Evolutionary conservation across 2,797 vertebrate species (phyloP), one percentile per base, ranked within the genome.

Genomic region (Bucorvus abyssinicus): DNA sequence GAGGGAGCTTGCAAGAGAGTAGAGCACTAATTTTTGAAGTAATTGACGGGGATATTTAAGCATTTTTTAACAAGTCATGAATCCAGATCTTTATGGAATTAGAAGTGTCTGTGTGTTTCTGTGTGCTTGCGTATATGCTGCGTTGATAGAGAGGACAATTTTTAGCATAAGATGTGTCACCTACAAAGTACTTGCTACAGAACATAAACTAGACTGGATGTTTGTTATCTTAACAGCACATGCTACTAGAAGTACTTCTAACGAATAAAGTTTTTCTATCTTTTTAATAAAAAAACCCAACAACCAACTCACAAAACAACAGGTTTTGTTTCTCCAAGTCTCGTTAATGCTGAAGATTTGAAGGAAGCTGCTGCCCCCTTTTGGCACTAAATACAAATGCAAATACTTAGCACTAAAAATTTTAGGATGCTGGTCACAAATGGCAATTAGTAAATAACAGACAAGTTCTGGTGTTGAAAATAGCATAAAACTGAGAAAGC

Each of bases 331-430:
- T 61, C 57, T 30, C 49, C 3, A 18, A 30, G 16, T 7, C 8
- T 0, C 7, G 1, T 20, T 47, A 44, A 44, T 0, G 12, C 23
- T 21, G 47, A 36, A 26, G 22, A 89, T 82, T 55, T 75, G 53
- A 91, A 91, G 84, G 92, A 93, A 80, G 89, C 63, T 97, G 77
- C 92, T 97, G 96, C 97, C 97, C 95, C 77, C 97, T 98, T 75
- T 89, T 96, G 98, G 91, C 45, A 82, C 2, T 61, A 81, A 42
- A 56, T 6, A 53, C 57, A 94, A 95, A 79, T 84, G 57, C 59
- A 84, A 64, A 42, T 40, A 56, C 23, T 34, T 32, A 2, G n/a
- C 44, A 56, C 5, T 2, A 45, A 57, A 69, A 80, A 7, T 5
- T 21, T 40, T 0, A 44, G 18, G n/a, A 47, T 64, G 50, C 30